Conservation (phyloP, 2,888 invertebrate genomes). For the Lasioglossum zephyrum region DNA sequence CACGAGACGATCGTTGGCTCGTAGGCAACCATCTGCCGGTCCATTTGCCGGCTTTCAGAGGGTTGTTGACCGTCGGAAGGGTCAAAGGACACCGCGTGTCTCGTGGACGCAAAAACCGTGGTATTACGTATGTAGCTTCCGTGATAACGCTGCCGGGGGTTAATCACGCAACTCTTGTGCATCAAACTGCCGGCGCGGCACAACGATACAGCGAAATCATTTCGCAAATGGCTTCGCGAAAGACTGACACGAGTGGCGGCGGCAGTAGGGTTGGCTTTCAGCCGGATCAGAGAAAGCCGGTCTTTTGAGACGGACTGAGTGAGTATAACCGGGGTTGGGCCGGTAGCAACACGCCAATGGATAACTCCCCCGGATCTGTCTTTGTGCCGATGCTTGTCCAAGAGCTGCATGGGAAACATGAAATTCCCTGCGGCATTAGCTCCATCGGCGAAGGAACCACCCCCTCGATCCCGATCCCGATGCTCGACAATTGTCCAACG, state of each 20-base stretch:
- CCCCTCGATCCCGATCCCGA: not conserved
- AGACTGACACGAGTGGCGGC: slow-evolving; percentile 8
- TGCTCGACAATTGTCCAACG: slow-evolving; percentile 20
- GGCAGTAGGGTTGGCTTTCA: slow-evolving; percentile 62
- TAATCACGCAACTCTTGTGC: slow-evolving; percentile 51
- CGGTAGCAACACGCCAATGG: slow-evolving; percentile 51
- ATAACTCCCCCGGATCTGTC: slow-evolving; percentile 49
- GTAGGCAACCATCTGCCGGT: slow-evolving; percentile 8
- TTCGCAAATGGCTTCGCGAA: slow-evolving; percentile 72
- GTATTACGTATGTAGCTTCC: slow-evolving; percentile 19
- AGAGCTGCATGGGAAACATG: slow-evolving; percentile 37
- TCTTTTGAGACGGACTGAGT: slow-evolving; percentile 59
- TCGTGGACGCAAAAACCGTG: slow-evolving; percentile 16
- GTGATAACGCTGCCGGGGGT: slow-evolving; percentile 33
- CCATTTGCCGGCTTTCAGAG: slow-evolving; percentile 26
- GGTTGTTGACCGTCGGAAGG: not conserved
- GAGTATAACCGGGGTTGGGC: not conserved
- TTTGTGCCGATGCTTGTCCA: slow-evolving; percentile 49
- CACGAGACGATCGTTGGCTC: slow-evolving; percentile 13
- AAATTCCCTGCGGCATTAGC: slow-evolving; percentile 45
- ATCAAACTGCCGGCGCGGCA: slow-evolving; percentile 24
- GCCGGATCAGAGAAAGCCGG: slow-evolving; percentile 59
- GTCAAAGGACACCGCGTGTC: not conserved
- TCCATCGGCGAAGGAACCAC: slow-evolving; percentile 3
- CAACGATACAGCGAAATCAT: slow-evolving; percentile 68